phyloP scores from a whole-genome alignment of 2,797 vertebrate species.

The Ambastaia sidthimunki region DNA sequence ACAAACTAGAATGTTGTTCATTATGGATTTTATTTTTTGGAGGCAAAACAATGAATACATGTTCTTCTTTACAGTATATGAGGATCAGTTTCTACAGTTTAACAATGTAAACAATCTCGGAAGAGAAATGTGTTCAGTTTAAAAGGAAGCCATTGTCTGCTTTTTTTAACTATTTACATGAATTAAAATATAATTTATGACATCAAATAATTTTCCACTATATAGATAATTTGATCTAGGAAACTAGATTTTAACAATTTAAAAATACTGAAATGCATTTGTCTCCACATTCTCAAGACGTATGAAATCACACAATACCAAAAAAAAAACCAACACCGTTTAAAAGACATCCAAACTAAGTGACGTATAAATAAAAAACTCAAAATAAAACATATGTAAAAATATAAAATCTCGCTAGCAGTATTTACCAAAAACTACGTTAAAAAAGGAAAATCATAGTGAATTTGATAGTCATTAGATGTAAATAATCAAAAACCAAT shows the following conservation, averaged over 20 bases:
- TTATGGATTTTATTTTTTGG: constrained; percentile 86
- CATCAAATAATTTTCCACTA: constrained; percentile 92
- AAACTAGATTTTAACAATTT: constrained; percentile 99
- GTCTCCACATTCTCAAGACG: constrained; percentile 83
- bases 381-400: constrained; percentile 83
- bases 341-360: constrained; percentile 89
- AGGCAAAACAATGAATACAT: constrained; percentile 96
- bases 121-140: constrained; percentile 89
- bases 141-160: constrained; percentile 93
- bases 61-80: constrained; percentile 97
- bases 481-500: constrained; percentile 63
- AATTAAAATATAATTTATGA: constrained; percentile 99
- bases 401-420: constrained; percentile 87
- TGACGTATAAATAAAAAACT: constrained; percentile 93
- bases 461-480: constrained; percentile 83
- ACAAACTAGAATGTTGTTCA: constrained; percentile 72
- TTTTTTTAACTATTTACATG: constrained; percentile 98
- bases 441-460: constrained; percentile 75
- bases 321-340: constrained; percentile 78
- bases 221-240: constrained; percentile 96
- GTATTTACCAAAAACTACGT: constrained; percentile 81
- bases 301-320: constrained; percentile 93
- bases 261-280: constrained; percentile 99
- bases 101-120: constrained; percentile 99
- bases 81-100: constrained; percentile 99